These are phyloP conservation scores for human DNA, from an alignment of 2,113 vertebrate genomes.

Conservation along the genomic window DNA sequence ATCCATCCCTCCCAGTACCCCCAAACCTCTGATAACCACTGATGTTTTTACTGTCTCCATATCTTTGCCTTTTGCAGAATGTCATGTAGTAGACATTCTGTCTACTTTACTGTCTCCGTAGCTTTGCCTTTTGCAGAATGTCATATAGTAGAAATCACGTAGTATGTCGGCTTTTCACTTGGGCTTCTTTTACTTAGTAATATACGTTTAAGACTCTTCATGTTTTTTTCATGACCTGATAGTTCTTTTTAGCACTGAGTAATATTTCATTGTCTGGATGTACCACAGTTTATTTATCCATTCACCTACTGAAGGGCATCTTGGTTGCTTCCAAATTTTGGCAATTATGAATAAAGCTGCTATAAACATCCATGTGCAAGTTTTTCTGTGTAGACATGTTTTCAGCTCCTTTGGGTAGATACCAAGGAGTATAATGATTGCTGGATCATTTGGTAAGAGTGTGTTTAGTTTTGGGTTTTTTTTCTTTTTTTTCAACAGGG, in stretches of 20 bases:
- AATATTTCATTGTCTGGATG: not conserved
- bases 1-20: no score
- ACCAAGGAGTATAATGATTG: not conserved
- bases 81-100: not conserved
- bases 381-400: not conserved
- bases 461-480: not conserved
- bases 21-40: accelerated
- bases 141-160: not conserved
- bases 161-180: not conserved
- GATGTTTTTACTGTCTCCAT: not conserved
- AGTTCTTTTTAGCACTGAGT: not conserved
- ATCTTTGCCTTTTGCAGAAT: not conserved
- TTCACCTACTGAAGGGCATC: not conserved
- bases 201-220: not conserved
- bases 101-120: not conserved
- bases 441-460: not conserved
- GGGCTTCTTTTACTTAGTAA: not conserved
- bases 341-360: not conserved
- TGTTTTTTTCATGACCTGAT: not conserved
- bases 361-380: not conserved
- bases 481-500: not conserved
- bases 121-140: not conserved
- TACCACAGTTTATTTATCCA: not conserved
- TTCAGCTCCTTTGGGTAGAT: not conserved
- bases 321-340: not conserved